A percentile compares a stretch with the other conserved stretches of the same genome.
phyloP scores from a whole-genome alignment of 1,140 invertebrate species.

The Ridgeia piscesae region DNA sequence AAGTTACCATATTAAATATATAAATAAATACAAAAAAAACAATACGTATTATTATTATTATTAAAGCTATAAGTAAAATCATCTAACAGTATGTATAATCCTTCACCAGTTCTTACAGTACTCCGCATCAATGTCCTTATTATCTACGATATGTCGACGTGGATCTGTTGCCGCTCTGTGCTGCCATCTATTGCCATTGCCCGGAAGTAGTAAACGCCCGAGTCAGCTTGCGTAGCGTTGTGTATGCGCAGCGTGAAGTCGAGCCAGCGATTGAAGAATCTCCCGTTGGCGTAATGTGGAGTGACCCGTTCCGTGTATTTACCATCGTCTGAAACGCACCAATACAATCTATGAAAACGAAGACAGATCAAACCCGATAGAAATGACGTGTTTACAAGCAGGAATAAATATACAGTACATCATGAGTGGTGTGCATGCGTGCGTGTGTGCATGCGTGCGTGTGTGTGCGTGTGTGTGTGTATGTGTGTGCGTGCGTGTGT shows the following conservation, averaged over 20 bases:
- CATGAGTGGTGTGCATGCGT: too few relatives aligned
- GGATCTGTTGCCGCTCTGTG: not conserved
- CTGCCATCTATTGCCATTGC: not conserved
- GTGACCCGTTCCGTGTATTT: slow-evolving; percentile 12
- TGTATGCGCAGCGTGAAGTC: slow-evolving; percentile 18
- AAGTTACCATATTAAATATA: too few relatives aligned
- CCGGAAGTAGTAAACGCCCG: slow-evolving; percentile 22
- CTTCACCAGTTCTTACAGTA: too few relatives aligned
- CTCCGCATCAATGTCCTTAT: not conserved
- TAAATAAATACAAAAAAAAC: too few relatives aligned
- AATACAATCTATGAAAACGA: not conserved
- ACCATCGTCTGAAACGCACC: not conserved
- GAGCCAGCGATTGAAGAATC: slow-evolving; percentile 23
- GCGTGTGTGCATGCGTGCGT: too few relatives aligned
- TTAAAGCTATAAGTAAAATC: too few relatives aligned
- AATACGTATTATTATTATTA: too few relatives aligned
- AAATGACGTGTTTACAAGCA: not conserved
- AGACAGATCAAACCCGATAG: not conserved
- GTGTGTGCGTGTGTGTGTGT: too few relatives aligned
- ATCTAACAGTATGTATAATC: too few relatives aligned
- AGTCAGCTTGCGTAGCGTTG: slow-evolving; percentile 22
- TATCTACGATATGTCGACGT: not conserved
- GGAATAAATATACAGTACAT: not conserved
- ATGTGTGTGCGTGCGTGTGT: too few relatives aligned
- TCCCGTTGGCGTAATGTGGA: slow-evolving; percentile 20